Percentiles rank a stretch among this genome's conserved stretches.
Evolutionary conservation across 2,888 invertebrate genomes (phyloP).

Genomic region (Callyntrura sp.): DNA sequence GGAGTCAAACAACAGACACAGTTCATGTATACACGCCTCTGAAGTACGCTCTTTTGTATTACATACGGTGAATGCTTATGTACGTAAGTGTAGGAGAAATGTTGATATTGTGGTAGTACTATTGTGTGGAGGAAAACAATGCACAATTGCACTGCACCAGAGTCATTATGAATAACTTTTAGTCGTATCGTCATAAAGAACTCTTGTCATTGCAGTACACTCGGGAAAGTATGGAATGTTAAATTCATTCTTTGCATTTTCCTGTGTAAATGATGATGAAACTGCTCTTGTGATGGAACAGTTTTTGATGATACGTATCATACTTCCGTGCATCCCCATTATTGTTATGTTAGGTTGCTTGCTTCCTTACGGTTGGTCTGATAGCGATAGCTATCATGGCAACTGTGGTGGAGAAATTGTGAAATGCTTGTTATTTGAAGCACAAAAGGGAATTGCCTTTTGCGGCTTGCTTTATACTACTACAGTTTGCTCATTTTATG

Average conservation of each 20-base stretch:
- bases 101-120: no score
- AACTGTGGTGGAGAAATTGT: neutral
- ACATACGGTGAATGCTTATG: neutral
- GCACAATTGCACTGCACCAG: neutral
- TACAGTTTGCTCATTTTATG: constrained; percentile 1
- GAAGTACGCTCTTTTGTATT: neutral
- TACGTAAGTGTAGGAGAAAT: no score
- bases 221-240: constrained; percentile 13
- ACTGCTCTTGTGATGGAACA: neutral
- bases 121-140: neutral
- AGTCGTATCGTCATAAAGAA: neutral
- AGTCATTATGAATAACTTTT: neutral
- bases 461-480: constrained; percentile 67
- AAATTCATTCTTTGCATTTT: neutral
- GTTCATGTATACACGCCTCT: no score
- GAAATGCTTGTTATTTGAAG: constrained; percentile 29
- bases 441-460: constrained; percentile 56
- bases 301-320: neutral
- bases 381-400: neutral
- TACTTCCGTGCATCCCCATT: no score
- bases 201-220: neutral
- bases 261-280: no score
- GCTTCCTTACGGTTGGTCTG: no score
- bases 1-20: no score
- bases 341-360: no score